Conservation (phyloP, 2,113 vertebrate genomes). For the Nothobranchius kuhntae region DNA sequence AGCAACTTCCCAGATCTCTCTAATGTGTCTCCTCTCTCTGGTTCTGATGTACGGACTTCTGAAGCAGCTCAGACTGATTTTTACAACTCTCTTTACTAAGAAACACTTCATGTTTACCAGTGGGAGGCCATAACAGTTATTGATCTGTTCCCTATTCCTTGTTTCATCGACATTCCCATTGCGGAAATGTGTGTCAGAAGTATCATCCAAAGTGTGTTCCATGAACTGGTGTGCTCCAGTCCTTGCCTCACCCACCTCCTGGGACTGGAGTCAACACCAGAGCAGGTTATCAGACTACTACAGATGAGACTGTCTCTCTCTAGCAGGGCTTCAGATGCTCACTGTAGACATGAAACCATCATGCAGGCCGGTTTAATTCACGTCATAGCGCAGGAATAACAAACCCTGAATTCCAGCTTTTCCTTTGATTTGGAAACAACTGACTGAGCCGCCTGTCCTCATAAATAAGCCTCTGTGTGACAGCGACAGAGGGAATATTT, state of each 20-base stretch:
- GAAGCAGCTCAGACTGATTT: too few species aligned
- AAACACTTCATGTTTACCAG: too few species aligned
- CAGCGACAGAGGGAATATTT: constrained; percentile 47
- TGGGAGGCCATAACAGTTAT: too few species aligned
- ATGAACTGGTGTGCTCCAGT: too few species aligned
- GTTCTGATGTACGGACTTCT: too few species aligned
- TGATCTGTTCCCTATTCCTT: too few species aligned
- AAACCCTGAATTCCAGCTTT: constrained; percentile 34
- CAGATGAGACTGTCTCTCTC: constrained; percentile 21
- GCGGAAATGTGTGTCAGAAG: too few species aligned
- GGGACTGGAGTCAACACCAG: constrained; percentile 5
- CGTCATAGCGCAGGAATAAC: constrained; percentile 34
- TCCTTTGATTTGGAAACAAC: constrained; percentile 25
- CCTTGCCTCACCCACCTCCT: not conserved
- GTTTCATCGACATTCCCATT: too few species aligned
- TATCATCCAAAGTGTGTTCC: too few species aligned
- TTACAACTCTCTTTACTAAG: too few species aligned
- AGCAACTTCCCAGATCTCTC: too few species aligned
- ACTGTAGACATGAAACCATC: constrained; percentile 19
- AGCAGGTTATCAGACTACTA: constrained; percentile 22
- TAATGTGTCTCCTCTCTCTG: too few species aligned
- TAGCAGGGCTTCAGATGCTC: constrained; percentile 18
- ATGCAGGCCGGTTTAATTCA: constrained; percentile 24
- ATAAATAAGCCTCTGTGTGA: constrained; percentile 51
- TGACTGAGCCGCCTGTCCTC: constrained; percentile 33